Evolutionary conservation across 1,140 invertebrate genomes (phyloP).

Genomic region (Zelostemma sp.): DNA sequence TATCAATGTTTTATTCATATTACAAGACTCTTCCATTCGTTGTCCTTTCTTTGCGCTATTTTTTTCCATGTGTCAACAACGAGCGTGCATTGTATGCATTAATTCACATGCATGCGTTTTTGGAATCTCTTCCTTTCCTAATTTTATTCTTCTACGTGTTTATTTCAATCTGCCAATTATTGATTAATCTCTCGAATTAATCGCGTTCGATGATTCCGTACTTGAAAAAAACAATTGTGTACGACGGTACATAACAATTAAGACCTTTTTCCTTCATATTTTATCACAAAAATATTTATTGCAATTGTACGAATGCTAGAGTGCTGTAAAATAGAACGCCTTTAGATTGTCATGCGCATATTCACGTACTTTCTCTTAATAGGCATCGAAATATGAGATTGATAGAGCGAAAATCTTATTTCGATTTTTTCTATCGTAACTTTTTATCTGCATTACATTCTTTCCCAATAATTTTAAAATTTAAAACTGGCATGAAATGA

Average conservation of each 20-base stretch:
- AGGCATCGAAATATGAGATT: too few species aligned
- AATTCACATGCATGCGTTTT: constrained; percentile 29
- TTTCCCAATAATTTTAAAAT: constrained; percentile 1
- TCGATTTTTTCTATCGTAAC: too few species aligned
- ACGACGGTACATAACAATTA: constrained; percentile 8
- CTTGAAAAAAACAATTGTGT: not conserved
- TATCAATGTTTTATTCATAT: too few species aligned
- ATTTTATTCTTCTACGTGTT: not conserved
- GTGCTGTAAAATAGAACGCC: constrained; percentile 70
- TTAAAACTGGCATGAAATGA: constrained; percentile 1
- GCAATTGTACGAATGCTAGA: constrained; percentile 68
- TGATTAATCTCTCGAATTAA: too few species aligned
- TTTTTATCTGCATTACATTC: not conserved
- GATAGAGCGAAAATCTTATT: too few species aligned
- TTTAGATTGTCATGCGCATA: constrained; percentile 68
- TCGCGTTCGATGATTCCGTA: too few species aligned
- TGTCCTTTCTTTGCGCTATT: too few species aligned
- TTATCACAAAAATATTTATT: constrained; percentile 40
- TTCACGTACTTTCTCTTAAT: constrained; percentile 49
- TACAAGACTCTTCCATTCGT: too few species aligned
- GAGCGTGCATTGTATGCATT: constrained; percentile 17
- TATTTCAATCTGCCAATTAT: not conserved
- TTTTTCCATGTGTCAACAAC: too few species aligned
- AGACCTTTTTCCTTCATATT: constrained; percentile 38
- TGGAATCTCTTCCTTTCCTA: not conserved